Percentiles rank a stretch among this genome's conserved stretches.
Evolutionary conservation across 2,888 invertebrate genomes (phyloP).

Genomic region (Dicycla oo): DNA sequence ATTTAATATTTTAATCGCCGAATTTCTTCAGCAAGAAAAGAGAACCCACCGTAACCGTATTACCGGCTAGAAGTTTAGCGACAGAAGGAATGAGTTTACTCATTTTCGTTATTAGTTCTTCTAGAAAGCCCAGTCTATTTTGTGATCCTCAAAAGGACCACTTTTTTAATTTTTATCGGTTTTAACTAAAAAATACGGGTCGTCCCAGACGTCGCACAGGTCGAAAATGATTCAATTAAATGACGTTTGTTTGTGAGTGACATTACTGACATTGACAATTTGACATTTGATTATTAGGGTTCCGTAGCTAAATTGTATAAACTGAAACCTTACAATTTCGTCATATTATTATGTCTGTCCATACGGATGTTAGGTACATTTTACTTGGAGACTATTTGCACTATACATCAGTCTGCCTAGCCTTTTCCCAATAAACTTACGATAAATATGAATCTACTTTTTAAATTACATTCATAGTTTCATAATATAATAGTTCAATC

Average conservation of each 20-base stretch:
- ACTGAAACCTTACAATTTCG: not conserved
- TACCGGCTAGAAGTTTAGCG: slow-evolving; percentile 80
- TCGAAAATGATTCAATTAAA: slow-evolving; percentile 61
- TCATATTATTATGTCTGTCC: too few relatives aligned
- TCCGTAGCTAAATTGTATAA: not conserved
- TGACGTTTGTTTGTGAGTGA: too few relatives aligned
- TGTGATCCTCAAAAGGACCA: slow-evolving; percentile 76
- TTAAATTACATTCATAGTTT: too few relatives aligned
- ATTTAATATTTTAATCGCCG: slow-evolving; percentile 14
- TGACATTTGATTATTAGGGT: slow-evolving; percentile 41
- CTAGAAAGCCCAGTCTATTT: slow-evolving; percentile 82
- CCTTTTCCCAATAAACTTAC: not conserved
- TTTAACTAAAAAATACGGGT: slow-evolving; percentile 34
- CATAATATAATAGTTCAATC: too few relatives aligned
- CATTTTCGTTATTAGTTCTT: slow-evolving; percentile 80
- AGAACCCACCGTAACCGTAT: slow-evolving; percentile 78
- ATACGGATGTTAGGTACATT: not conserved
- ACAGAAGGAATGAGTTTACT: slow-evolving; percentile 84
- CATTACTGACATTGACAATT: slow-evolving; percentile 61
- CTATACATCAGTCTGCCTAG: not conserved
- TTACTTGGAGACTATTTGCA: not conserved
- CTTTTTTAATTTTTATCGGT: slow-evolving; percentile 54
- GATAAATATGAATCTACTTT: too few relatives aligned
- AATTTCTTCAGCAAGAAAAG: slow-evolving; percentile 34
- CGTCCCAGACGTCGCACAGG: slow-evolving; percentile 52